phyloP scores from a whole-genome alignment of 2,113 vertebrate species.

The Choloepus hoffmanni region DNA sequence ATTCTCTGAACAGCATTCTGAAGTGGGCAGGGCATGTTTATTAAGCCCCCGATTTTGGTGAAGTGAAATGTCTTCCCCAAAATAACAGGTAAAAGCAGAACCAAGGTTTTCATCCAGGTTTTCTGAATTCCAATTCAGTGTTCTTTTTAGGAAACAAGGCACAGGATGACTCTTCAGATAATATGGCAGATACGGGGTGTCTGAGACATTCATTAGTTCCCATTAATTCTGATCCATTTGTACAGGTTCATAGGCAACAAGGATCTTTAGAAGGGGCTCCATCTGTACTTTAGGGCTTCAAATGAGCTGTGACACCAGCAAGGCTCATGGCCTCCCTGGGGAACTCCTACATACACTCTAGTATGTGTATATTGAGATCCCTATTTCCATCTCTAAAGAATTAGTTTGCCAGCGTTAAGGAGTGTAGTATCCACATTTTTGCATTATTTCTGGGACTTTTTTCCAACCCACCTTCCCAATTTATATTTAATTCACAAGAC shows the following conservation, averaged over 20 bases:
- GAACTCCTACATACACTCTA: neutral
- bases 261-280: neutral
- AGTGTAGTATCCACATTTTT: neutral
- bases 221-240: neutral
- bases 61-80: neutral
- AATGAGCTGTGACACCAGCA: neutral
- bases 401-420: neutral
- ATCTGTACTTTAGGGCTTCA: neutral
- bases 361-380: neutral
- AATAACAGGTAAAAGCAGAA: neutral
- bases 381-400: neutral
- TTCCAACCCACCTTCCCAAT: neutral
- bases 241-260: neutral
- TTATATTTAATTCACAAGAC: neutral
- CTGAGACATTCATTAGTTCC: neutral
- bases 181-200: neutral
- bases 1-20: slow-evolving; percentile 21
- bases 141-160: neutral
- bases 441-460: neutral
- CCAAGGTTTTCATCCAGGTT: neutral
- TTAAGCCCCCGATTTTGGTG: neutral
- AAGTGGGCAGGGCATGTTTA: neutral
- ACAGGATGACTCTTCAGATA: neutral
- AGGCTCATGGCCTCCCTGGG: neutral
- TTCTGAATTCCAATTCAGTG: neutral